Conservation (phyloP, 2,888 invertebrate genomes). For the Metalampra italica region DNA sequence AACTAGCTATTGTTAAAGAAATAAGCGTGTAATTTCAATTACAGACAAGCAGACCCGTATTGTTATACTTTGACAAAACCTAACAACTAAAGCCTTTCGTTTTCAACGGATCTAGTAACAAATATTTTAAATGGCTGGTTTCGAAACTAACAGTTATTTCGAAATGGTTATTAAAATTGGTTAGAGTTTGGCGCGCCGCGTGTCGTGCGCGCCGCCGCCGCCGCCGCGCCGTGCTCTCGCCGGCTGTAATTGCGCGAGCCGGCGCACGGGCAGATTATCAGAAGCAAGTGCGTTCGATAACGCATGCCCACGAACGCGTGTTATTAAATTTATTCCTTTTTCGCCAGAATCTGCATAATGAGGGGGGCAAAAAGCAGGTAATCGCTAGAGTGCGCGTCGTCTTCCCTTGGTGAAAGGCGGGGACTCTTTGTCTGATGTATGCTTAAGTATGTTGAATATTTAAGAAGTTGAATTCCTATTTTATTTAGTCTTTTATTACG, state of each 20-base stretch:
- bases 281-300: constrained; percentile 77
- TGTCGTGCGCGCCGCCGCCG: constrained; percentile 20
- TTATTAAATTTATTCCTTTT: constrained; percentile 79
- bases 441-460: constrained; percentile 60
- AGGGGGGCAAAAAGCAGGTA: constrained; percentile 70
- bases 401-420: constrained; percentile 66
- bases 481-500: constrained; percentile 48
- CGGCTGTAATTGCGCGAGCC: constrained; percentile 57
- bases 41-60: constrained; percentile 19
- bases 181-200: constrained; percentile 29
- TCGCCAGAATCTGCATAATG: constrained; percentile 77
- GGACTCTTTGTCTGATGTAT: constrained; percentile 52
- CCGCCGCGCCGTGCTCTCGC: constrained; percentile 23
- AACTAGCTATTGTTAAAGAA: constrained; percentile 43
- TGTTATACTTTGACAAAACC: constrained; percentile 42
- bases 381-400: constrained; percentile 72
- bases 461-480: constrained; percentile 45
- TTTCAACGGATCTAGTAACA: constrained; percentile 65
- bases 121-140: constrained; percentile 40
- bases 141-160: constrained; percentile 41
- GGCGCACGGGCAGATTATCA: constrained; percentile 73
- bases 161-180: constrained; percentile 53
- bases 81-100: constrained; percentile 40
- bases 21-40: constrained; percentile 65
- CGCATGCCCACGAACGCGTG: constrained; percentile 74